Conservation (phyloP, 2,797 vertebrate genomes). For the Clamator glandarius region DNA sequence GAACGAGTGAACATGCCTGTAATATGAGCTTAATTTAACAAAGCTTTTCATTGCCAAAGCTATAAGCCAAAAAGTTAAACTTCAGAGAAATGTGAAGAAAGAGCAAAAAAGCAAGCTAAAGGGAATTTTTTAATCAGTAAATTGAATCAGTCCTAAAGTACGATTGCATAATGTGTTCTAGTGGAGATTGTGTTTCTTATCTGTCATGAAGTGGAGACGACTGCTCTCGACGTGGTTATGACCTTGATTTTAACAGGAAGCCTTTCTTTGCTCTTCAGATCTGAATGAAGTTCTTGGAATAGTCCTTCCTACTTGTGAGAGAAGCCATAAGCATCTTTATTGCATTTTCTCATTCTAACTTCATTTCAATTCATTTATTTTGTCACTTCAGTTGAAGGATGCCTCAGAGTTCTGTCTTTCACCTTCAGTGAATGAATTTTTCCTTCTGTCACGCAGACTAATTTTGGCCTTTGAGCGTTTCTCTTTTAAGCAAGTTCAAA, state of each 20-base stretch:
- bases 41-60: neutral
- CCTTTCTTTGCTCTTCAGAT: neutral
- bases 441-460: constrained; percentile 45
- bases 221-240: neutral
- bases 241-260: constrained; percentile 28
- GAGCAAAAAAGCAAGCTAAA: neutral
- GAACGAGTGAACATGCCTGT: neutral
- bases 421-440: constrained; percentile 45
- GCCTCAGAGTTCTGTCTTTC: constrained; percentile 46
- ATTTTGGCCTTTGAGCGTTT: constrained; percentile 57
- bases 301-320: neutral
- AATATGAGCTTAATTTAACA: neutral
- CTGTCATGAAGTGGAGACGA: neutral
- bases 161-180: neutral
- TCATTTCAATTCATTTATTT: neutral
- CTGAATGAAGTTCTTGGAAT: neutral
- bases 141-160: neutral
- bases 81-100: neutral
- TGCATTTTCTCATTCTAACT: neutral
- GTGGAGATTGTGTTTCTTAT: constrained; percentile 42
- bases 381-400: neutral
- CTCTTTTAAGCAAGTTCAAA: constrained; percentile 60
- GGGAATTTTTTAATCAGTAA: neutral
- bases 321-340: neutral
- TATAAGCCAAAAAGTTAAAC: neutral